A percentile compares a stretch with the other conserved stretches of the same genome.
phyloP scores from a whole-genome alignment of 1,140 invertebrate species.

The Cydia pomonella region DNA sequence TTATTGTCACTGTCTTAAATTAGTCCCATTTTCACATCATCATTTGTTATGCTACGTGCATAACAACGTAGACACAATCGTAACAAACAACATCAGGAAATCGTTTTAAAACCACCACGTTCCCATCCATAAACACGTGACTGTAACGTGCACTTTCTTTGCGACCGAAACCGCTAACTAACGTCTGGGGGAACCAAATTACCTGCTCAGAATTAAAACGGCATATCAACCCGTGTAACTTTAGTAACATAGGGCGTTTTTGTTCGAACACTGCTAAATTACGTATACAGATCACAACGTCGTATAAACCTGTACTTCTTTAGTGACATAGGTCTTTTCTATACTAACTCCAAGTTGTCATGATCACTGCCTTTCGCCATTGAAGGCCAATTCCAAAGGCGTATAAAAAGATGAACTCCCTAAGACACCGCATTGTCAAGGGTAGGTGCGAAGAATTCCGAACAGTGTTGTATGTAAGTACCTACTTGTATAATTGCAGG shows the following conservation, averaged over 20 bases:
- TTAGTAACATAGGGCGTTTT: not conserved
- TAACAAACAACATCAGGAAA: not conserved
- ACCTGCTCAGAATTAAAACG: not conserved
- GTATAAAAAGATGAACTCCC: not conserved
- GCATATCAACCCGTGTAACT: not conserved
- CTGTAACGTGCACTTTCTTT: constrained; percentile 13
- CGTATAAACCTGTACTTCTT: not conserved
- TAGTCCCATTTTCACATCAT: not conserved
- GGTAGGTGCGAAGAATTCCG: not conserved
- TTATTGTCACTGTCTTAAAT: too few relatives aligned
- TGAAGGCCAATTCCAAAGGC: constrained; percentile 24
- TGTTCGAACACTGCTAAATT: not conserved
- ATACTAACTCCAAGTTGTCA: not conserved
- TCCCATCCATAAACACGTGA: constrained; percentile 1
- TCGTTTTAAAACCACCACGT: not conserved
- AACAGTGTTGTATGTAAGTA: too few relatives aligned
- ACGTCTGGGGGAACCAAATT: constrained; percentile 11
- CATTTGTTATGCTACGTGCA: not conserved
- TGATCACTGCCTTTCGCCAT: constrained; percentile 31
- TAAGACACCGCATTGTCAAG: not conserved
- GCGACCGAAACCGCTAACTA: constrained; percentile 11
- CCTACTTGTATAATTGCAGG: too few relatives aligned
- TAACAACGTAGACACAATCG: not conserved
- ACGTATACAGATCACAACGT: not conserved
- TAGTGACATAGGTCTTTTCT: not conserved